Evolutionary conservation across 2,797 vertebrate genomes (phyloP), one percentile per base, ranked within the genome.

Genomic region (Pantherophis alleghaniensis): DNA sequence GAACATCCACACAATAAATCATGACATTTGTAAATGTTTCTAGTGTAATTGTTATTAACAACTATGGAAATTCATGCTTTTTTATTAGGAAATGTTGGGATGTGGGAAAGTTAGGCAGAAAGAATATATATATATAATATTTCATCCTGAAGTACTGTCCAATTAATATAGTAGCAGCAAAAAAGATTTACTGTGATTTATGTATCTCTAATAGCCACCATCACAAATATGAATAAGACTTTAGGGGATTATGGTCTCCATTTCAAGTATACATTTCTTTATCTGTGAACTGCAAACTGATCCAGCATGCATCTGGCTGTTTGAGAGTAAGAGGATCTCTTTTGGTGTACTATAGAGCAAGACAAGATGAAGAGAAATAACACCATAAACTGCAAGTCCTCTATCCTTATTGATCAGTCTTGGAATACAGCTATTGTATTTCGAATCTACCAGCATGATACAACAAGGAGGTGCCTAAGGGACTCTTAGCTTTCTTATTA

Each of bases 361-460:
- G 10, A 55, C 89, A 94, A 93, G 88, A 87, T 79, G 89, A 74
- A 96, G 88, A 47, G 42, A 47, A 83, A 83, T 90, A 92, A 79
- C 26, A 32, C 63, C 37, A 91, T 87, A 92, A 95, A 61, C 28
- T 88, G 87, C 47, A 96, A 97, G 95, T 97, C 97, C 95, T 96
- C 94, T 88, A 90, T 95, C 95, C 94, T 93, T 96, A 98, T 97
- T 95, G 97, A 98, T 95, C 97, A 95, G 91, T 97, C 97, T 98
- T 98, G 98, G 96, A 97, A 96, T 55, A 16, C 92, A 0, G n/a
- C 92, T 97, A 98, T 98, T 97, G 83, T 87, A 92, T 98, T 98
- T 98, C 98, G 97, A 96, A 96, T 96, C 97, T 97, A 98, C 97
- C 97, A 98, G 92, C 96, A 96, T 96, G 96, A 95, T 96, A 97